Evolutionary conservation across 2,797 vertebrate genomes (phyloP), one percentile per base, ranked within the genome.

Genomic region (Neosilurus mollespiculum): DNA sequence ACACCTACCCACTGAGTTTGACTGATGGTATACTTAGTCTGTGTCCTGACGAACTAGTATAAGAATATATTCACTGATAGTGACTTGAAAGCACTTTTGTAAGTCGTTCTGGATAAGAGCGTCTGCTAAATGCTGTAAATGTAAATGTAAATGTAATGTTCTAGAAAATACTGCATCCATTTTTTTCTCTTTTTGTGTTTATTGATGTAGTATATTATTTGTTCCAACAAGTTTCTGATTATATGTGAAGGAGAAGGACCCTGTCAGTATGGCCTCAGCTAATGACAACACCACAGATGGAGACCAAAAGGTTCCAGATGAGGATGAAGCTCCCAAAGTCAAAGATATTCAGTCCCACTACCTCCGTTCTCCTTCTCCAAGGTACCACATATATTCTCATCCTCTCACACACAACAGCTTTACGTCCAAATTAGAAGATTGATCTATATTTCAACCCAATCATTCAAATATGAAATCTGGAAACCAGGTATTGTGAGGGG

Each of bases 311-410:
- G 94, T 95, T 51, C 95, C 95, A 0, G 81, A 88, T 0, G 92
- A 92, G 69, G 94, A 93, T 34, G 93, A 92, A 0, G 89, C 90
- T 10, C 81, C 18, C 0, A 87, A 90, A 0, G 91, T 97, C 88
- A 92, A 87, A 69, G 91, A 93, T 0, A 91, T 98, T 70, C 98
- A 99, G 91, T 94, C 97, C 1, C 96, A 80, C 14, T 99, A 99
- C 88, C 95, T 99, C 20, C 96, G 98, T 86, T 97, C 96, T 84
- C 93, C 97, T 0, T 98, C 98, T 0, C 97, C 98, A 83, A 97
- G 95, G 88, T 88, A 2, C 43, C 43, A 73, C 24, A 18, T 22
- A 64, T 64, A 65, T 26, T 30, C 11, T 79, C 9, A 62, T 18
- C 5, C 15, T 66, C 16, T 4, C 92, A 93, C 22, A 30, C 6